These are phyloP conservation scores for Dendrolimus houi DNA, from an alignment of 2,888 invertebrate species.

Conservation along the genomic window DNA sequence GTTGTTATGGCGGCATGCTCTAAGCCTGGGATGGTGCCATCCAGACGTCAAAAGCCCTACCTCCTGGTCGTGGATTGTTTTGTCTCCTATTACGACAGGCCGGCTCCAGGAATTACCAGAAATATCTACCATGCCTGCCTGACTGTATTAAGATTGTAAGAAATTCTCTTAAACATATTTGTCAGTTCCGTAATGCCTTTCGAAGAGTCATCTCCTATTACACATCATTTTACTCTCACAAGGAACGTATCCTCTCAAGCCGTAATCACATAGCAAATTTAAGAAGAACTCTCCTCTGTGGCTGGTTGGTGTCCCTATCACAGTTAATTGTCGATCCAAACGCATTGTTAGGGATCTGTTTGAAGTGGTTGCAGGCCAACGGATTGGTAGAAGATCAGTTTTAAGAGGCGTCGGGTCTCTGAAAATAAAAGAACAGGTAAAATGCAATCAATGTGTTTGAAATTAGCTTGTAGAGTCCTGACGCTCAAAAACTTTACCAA, in stretches of 20 bases:
- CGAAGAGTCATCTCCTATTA: conserved; percentile 5
- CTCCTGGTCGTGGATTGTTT: too few species aligned
- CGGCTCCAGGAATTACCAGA: too few species aligned
- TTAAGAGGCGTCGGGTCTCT: conserved; percentile 50
- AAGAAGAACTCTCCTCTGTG: conserved; percentile 32
- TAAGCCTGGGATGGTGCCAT: too few species aligned
- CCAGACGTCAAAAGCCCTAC: too few species aligned
- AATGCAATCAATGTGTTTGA: too few species aligned
- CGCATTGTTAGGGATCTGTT: conserved; percentile 35
- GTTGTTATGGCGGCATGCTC: too few species aligned
- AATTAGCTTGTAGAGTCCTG: too few species aligned
- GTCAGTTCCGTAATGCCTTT: not conserved
- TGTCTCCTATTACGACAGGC: too few species aligned
- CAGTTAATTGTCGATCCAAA: conserved; percentile 26
- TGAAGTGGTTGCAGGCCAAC: conserved; percentile 36
- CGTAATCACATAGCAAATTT: conserved; percentile 45
- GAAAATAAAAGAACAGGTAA: conserved; percentile 5
- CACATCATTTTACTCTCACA: conserved; percentile 42
- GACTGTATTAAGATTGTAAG: too few species aligned
- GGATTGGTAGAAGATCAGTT: conserved; percentile 31
- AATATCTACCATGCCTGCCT: too few species aligned
- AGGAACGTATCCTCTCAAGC: conserved; percentile 49
- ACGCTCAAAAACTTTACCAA: too few species aligned
- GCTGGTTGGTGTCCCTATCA: conserved; percentile 22
- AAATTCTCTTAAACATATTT: too few species aligned